Evolutionary conservation across 2,113 vertebrate species (phyloP).

Genomic region (Mola mola): DNA sequence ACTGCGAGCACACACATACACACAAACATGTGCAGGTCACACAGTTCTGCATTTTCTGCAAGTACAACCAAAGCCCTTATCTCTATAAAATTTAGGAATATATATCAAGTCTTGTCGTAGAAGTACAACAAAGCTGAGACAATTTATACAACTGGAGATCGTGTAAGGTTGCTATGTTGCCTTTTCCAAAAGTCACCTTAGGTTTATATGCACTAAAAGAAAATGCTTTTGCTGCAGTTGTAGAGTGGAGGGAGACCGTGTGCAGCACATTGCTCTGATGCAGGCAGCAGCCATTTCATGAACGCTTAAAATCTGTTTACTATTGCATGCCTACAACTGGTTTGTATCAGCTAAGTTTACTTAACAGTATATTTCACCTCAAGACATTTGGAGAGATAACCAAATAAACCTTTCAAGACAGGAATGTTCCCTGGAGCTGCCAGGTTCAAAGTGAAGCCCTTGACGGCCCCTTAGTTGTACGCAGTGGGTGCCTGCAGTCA

Average conservation of each 20-base stretch:
- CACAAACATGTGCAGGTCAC: slow-evolving; percentile 33
- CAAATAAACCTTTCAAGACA: slow-evolving; percentile 81
- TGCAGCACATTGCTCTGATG: slow-evolving; percentile 43
- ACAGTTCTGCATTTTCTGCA: slow-evolving; percentile 33
- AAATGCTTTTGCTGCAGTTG: background rate
- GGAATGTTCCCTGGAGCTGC: slow-evolving; percentile 77
- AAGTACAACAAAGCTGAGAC: slow-evolving; percentile 7
- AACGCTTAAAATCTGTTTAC: slow-evolving; percentile 75
- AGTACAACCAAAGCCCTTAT: slow-evolving; percentile 6
- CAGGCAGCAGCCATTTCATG: slow-evolving; percentile 59
- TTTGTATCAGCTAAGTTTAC: slow-evolving; percentile 80
- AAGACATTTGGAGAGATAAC: slow-evolving; percentile 79
- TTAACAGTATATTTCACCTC: slow-evolving; percentile 79
- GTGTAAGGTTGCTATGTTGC: background rate
- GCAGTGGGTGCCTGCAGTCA: slow-evolving; percentile 44
- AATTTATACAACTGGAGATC: slow-evolving; percentile 11
- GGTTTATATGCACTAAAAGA: too few relatives aligned
- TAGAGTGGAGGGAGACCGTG: slow-evolving; percentile 33
- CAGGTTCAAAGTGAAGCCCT: slow-evolving; percentile 74
- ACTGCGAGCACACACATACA: slow-evolving; percentile 56
- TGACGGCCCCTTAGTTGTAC: slow-evolving; percentile 40
- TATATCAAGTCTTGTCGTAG: background rate
- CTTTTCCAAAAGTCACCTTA: background rate
- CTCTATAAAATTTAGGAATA: background rate
- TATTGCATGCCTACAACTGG: slow-evolving; percentile 77